These are phyloP conservation scores for Ricordea florida DNA, from an alignment of 92 coral and sea anemone species.

Conservation along the genomic window DNA sequence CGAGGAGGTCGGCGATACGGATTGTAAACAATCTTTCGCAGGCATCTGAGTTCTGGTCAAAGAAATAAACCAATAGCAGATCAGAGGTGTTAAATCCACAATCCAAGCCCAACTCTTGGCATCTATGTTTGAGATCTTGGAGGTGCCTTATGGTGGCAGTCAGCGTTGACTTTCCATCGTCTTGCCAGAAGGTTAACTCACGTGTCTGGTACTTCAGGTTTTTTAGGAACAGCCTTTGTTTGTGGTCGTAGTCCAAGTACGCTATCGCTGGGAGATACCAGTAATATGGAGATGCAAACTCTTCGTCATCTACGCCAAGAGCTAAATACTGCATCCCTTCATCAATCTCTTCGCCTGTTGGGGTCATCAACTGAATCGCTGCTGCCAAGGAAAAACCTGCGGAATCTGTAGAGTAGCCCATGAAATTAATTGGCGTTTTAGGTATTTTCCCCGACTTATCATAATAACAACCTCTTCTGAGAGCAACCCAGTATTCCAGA, in stretches of 20 bases:
- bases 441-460: not conserved
- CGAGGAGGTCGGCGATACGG: conserved; percentile 3
- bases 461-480: not conserved
- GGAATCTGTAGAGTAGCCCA: conserved; percentile 56
- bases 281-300: conserved; percentile 46
- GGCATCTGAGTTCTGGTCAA: conserved; percentile 43
- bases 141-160: conserved; percentile 36
- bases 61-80: conserved; percentile 38
- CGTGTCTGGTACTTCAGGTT: conserved; percentile 42
- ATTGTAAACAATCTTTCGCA: conserved; percentile 24
- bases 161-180: not conserved
- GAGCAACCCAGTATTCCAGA: conserved; percentile 8
- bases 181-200: conserved; percentile 42
- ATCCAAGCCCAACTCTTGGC: conserved; percentile 26
- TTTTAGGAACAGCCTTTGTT: conserved; percentile 49
- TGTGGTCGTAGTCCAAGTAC: conserved; percentile 53
- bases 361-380: conserved; percentile 39
- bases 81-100: conserved; percentile 45
- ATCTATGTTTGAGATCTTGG: conserved; percentile 36
- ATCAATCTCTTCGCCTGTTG: conserved; percentile 22
- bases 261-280: conserved; percentile 54
- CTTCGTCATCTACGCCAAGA: conserved; percentile 42
- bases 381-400: conserved; percentile 51
- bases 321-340: conserved; percentile 26
- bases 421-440: conserved; percentile 12